phyloP scores from a whole-genome alignment of 2,113 vertebrate genomes.

The Burhinus oedicnemus region DNA sequence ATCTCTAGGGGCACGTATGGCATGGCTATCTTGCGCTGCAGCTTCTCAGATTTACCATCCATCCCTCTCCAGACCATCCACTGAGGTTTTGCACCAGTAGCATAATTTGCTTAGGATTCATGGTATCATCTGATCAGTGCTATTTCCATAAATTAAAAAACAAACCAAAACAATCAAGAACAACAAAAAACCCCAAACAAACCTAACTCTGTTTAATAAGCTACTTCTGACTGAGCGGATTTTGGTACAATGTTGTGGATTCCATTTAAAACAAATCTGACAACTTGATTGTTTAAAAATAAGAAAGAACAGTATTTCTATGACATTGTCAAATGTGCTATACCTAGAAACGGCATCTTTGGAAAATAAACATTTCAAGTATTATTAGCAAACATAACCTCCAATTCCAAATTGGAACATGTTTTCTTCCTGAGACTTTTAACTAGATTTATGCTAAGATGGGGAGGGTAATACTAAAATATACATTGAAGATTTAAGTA shows the following conservation, averaged over 20 bases:
- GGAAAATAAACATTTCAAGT: constrained; percentile 8
- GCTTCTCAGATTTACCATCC: neutral
- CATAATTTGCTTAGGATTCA: neutral
- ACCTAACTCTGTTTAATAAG: neutral
- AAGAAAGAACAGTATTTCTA: neutral
- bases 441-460: neutral
- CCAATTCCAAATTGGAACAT: neutral
- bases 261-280: neutral
- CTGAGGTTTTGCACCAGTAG: neutral
- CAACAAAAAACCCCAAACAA: neutral
- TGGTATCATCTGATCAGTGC: neutral
- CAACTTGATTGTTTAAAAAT: neutral
- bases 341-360: neutral
- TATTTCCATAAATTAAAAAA: neutral
- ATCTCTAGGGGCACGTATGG: neutral
- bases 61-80: neutral
- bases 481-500: neutral
- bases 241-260: neutral
- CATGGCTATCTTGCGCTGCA: neutral
- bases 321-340: neutral
- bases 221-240: neutral
- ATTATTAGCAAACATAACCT: neutral
- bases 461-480: neutral
- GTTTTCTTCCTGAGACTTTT: neutral
- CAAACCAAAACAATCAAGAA: neutral